Evolutionary conservation across 2,888 invertebrate genomes (phyloP).

Genomic region (Macrosiphum euphorbiae): DNA sequence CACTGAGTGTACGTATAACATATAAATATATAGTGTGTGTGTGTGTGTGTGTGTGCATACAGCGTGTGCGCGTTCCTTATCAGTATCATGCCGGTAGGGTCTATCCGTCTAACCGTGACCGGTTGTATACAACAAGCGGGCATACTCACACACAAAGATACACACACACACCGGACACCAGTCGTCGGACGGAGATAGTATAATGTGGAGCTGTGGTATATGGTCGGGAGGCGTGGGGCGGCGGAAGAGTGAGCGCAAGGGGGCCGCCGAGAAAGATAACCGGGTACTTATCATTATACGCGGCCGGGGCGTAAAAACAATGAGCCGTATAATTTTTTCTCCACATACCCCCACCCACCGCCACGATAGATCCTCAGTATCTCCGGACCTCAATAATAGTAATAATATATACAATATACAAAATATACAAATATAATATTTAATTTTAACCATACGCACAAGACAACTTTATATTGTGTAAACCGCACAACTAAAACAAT

Average conservation of each 20-base stretch:
- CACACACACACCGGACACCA: slow-evolving; percentile 12
- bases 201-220: background rate
- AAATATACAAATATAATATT: slow-evolving; percentile 5
- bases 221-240: background rate
- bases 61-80: slow-evolving; percentile 40
- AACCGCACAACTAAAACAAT: background rate
- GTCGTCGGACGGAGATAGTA: slow-evolving; percentile 14
- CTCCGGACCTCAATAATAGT: slow-evolving; percentile 39
- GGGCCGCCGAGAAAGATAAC: slow-evolving; percentile 44
- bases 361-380: slow-evolving; percentile 10
- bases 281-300: slow-evolving; percentile 54
- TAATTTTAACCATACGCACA: background rate
- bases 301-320: slow-evolving; percentile 52
- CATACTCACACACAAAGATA: background rate
- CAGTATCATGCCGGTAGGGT: slow-evolving; percentile 57
- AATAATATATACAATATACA: slow-evolving; percentile 8
- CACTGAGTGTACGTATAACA: background rate
- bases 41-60: background rate
- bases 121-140: slow-evolving; percentile 50
- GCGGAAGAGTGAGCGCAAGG: background rate
- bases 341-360: background rate
- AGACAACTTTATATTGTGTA: background rate
- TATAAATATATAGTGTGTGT: background rate
- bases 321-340: slow-evolving; percentile 14
- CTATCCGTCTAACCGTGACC: slow-evolving; percentile 61